These are phyloP conservation scores for Cochlearius cochlearius DNA, from an alignment of 2,113 vertebrate genomes.

Conservation along the genomic window DNA sequence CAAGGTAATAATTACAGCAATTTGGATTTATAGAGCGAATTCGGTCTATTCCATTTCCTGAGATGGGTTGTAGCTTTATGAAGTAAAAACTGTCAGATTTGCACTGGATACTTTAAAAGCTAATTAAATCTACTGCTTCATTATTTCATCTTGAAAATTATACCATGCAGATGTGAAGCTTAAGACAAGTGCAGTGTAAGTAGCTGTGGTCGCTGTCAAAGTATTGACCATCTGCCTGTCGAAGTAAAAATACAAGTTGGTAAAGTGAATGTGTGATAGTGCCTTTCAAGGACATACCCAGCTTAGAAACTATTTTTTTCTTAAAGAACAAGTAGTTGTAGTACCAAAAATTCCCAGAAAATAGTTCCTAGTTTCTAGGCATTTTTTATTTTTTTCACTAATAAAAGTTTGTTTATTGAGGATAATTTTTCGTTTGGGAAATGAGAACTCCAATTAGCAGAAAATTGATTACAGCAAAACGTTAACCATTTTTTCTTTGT, in stretches of 20 bases:
- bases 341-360: not conserved
- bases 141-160: not conserved
- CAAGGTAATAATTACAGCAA: not conserved
- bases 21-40: not conserved
- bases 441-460: not conserved
- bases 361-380: not conserved
- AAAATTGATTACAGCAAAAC: not conserved
- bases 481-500: not conserved
- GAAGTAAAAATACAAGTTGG: not conserved
- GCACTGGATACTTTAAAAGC: not conserved
- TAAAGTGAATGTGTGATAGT: not conserved
- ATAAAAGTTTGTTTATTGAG: not conserved
- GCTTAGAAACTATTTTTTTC: not conserved
- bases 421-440: not conserved
- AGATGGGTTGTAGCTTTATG: not conserved
- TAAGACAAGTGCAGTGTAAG: not conserved
- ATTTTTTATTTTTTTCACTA: not conserved
- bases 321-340: not conserved
- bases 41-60: not conserved
- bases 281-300: not conserved
- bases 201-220: not conserved
- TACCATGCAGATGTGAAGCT: not conserved
- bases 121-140: not conserved
- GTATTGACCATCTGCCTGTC: not conserved
- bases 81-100: not conserved